Evolutionary conservation across 2,888 invertebrate species (phyloP), one percentile per base, ranked within the genome.

Genomic region (Enoplolaimus lenunculus): DNA sequence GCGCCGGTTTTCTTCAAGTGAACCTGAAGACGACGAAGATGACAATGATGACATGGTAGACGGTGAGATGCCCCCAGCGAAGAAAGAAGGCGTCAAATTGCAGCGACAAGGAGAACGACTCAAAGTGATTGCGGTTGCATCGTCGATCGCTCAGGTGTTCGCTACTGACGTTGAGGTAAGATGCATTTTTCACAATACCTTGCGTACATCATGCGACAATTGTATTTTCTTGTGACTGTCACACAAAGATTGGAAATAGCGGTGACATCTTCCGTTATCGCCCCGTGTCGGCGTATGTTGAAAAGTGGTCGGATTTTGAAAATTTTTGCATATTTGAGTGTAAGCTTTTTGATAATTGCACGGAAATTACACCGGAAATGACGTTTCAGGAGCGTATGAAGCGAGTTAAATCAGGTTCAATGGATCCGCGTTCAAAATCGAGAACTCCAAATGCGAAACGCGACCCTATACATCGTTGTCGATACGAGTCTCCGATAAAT

Each of bases 371-470:
- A n/a, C n/a, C n/a, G n/a, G n/a, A n/a, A n/a, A n/a, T n/a, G n/a
- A n/a, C n/a, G 21, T 64, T 62, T 26, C 3, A 68, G 68, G 68
- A 68, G 59, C 16, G 31, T n/a, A 57, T n/a, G 16, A 72, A 68
- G 29, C 60, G 60, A 29, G 71, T 29, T 7, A 71, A 62, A 60
- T 29, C 13, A n/a, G 73, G 33, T 21, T 33, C 68, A 1, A 69
- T 81, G 71, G 95, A 97, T 84, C 95, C 95, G 16, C 87, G 94
- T 79, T 95, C 94, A 82, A 92, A 95, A n/a, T 94, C 94, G 77
- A 87, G 95, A 80, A 93, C 93, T 57, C 93, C 95, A 68, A 89
- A 90, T 65, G 84, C 84, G 29, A 79, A 89, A 80, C 93, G 93
- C 84, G 89, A 91, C 73, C 83, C 86, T 35, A 86, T 88, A 78